A percentile compares a stretch with the other conserved stretches of the same genome.
These are phyloP conservation scores for Hemistola chrysoprasaria DNA, from an alignment of 2,888 invertebrate species.

Conservation along the genomic window DNA sequence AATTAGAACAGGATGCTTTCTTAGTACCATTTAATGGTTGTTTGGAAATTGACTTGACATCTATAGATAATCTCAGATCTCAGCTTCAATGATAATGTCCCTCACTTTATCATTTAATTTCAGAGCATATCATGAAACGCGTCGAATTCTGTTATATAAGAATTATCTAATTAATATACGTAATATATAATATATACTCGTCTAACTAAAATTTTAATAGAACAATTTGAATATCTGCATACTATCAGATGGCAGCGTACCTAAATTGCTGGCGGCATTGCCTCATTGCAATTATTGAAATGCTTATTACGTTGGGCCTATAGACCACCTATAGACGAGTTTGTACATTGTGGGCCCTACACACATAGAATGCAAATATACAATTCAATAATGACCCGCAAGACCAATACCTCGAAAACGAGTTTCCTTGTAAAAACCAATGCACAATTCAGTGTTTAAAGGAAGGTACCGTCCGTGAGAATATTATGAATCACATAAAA, in stretches of 20 bases:
- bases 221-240: too few species aligned
- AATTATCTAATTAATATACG: too few species aligned
- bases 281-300: too few species aligned
- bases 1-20: too few species aligned
- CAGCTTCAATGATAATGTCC: conserved; percentile 3
- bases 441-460: conserved; percentile 37
- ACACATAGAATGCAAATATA: conserved; percentile 30
- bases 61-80: conserved; percentile 7
- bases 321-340: too few species aligned
- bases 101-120: conserved; percentile 10
- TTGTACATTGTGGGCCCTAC: background rate
- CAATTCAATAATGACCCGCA: conserved; percentile 30
- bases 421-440: conserved; percentile 51
- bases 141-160: conserved; percentile 7
- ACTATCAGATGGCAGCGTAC: too few species aligned
- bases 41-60: too few species aligned
- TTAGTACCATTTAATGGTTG: too few species aligned
- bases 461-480: conserved; percentile 35
- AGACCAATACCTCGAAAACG: conserved; percentile 32
- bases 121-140: conserved; percentile 2
- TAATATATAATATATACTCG: too few species aligned
- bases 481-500: conserved; percentile 57
- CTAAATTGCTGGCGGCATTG: too few species aligned
- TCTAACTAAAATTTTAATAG: too few species aligned
- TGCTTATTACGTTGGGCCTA: too few species aligned